Percentiles rank a stretch among this genome's conserved stretches.
Evolutionary conservation across 2,888 invertebrate species (phyloP).

Genomic region (Adelognathus sp.): DNA sequence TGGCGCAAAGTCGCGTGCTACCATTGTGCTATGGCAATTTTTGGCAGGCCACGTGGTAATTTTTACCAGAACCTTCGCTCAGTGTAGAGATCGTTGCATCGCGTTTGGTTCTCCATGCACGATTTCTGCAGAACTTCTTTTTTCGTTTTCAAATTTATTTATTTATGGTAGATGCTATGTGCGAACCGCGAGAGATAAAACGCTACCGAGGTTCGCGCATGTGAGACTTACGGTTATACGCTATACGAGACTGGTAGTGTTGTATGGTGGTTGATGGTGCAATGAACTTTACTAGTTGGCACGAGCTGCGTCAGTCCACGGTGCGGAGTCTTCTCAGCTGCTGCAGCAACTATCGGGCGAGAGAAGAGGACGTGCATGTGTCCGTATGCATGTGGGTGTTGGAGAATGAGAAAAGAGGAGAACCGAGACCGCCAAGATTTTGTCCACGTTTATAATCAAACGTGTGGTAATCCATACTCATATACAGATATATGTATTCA

Average conservation of each 20-base stretch:
- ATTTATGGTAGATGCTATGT: constrained; percentile 44
- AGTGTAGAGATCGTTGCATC: background rate
- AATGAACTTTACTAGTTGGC: constrained; percentile 67
- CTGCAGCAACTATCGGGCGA: constrained; percentile 21
- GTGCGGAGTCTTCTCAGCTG: constrained; percentile 46
- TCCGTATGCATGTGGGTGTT: too few species aligned
- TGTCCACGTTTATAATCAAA: constrained; percentile 42
- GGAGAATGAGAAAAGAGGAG: constrained; percentile 5
- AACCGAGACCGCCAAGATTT: constrained; percentile 38
- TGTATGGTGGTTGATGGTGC: constrained; percentile 57
- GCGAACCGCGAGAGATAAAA: constrained; percentile 30
- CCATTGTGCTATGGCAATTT: too few species aligned
- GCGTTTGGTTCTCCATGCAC: background rate
- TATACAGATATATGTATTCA: background rate
- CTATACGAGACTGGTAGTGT: constrained; percentile 9
- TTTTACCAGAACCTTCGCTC: background rate
- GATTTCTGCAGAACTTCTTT: background rate
- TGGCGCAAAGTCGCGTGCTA: too few species aligned
- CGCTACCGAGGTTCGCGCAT: constrained; percentile 8
- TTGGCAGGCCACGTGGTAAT: too few species aligned
- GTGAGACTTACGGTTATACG: constrained; percentile 42
- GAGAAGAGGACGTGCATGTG: constrained; percentile 36
- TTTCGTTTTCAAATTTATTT: constrained; percentile 37
- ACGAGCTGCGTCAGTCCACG: constrained; percentile 47
- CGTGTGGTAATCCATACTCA: background rate